Percentiles rank a stretch among this genome's conserved stretches.
phyloP scores from a whole-genome alignment of 2,797 vertebrate species.

The Dendrocincla fuliginosa region DNA sequence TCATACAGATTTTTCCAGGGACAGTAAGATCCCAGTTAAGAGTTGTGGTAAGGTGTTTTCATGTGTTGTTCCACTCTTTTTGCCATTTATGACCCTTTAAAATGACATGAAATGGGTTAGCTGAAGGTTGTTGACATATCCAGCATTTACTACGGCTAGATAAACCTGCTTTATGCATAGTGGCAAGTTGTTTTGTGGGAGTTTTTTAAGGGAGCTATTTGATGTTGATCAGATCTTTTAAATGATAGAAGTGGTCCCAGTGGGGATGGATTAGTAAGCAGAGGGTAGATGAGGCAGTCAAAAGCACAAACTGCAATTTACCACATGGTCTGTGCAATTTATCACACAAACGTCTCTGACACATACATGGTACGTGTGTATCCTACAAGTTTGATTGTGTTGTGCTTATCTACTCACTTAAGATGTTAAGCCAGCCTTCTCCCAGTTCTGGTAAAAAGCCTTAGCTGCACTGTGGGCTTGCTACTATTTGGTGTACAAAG shows the following conservation, averaged over 20 bases:
- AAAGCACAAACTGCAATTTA: conserved; percentile 54
- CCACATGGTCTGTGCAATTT: conserved; percentile 59
- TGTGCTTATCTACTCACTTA: conserved; percentile 1
- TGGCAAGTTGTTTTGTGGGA: background rate
- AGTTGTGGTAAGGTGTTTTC: background rate
- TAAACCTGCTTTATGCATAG: conserved; percentile 17
- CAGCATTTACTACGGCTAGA: conserved; percentile 17
- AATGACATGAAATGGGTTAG: background rate
- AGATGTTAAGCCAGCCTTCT: background rate
- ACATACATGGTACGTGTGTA: background rate
- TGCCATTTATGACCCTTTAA: conserved; percentile 12
- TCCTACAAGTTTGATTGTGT: conserved; percentile 19
- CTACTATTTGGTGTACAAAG: background rate
- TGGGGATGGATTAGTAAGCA: conserved; percentile 56
- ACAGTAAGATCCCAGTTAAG: background rate
- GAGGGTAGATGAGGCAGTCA: conserved; percentile 52
- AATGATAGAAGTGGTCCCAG: conserved; percentile 52
- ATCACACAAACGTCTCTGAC: conserved; percentile 44
- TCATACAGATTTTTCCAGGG: background rate
- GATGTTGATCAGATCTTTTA: conserved; percentile 54
- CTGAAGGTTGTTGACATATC: conserved; percentile 15
- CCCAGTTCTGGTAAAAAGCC: background rate
- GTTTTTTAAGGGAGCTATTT: background rate
- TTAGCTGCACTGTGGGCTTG: background rate
- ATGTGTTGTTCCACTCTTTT: background rate